These are phyloP conservation scores for Isoperla grammatica DNA, from an alignment of 2,888 invertebrate species.

Conservation along the genomic window DNA sequence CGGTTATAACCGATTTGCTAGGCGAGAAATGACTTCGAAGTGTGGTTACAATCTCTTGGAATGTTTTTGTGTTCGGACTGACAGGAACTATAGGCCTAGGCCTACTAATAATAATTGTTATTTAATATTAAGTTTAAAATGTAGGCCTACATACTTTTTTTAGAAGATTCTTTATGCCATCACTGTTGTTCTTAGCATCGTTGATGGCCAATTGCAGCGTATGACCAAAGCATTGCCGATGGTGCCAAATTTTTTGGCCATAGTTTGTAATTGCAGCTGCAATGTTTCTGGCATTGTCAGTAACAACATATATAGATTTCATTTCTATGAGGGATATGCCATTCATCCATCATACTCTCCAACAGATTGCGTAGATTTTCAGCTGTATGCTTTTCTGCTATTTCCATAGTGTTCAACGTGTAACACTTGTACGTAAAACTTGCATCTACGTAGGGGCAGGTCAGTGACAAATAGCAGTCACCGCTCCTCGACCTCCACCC, in stretches of 20 bases:
- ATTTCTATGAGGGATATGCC: constrained; percentile 4
- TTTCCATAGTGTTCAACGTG: not conserved
- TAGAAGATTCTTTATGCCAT: not conserved
- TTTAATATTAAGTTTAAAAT: too few species aligned
- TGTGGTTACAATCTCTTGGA: too few species aligned
- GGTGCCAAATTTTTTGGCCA: not conserved
- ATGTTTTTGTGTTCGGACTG: too few species aligned
- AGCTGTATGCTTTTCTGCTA: constrained; percentile 2
- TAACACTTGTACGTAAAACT: not conserved
- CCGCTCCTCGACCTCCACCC: constrained; percentile 8
- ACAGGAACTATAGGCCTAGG: too few species aligned
- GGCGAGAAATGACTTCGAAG: too few species aligned
- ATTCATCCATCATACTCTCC: constrained; percentile 2
- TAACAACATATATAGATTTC: not conserved
- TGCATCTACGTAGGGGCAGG: not conserved
- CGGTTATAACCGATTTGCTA: too few species aligned
- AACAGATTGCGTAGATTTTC: not conserved
- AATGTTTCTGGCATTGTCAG: constrained; percentile 12
- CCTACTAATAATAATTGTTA: too few species aligned
- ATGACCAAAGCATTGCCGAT: not conserved
- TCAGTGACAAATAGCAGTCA: constrained; percentile 7
- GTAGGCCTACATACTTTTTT: not conserved
- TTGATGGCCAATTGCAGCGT: not conserved
- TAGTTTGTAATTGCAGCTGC: not conserved
- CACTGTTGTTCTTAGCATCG: not conserved